Base-by-base conservation (phyloP, 1,140 invertebrate species). In the Plodia interpunctella region DNA sequence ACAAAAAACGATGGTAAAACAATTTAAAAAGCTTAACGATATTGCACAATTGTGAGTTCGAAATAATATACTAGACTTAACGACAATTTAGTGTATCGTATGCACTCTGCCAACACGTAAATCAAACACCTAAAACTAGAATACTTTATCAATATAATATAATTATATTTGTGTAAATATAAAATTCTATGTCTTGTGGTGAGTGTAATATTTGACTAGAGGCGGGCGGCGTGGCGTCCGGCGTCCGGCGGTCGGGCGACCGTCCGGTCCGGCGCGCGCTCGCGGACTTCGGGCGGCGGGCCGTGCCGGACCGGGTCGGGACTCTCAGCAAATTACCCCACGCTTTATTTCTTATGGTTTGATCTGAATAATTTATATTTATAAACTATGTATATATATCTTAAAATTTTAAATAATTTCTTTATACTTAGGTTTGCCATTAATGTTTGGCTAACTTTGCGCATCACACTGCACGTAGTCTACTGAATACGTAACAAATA, bases 141-240 rank as follows among this genome's bases (percentile, higher is more conserved):
- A 90, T 90, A 90, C 84, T 89, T 89, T 86, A 88, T 90, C 69
- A 83, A 85, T 84, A 83, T 87, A 83, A 87, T 83, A 82, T 88
- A 87, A 84, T 90, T 85, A 87, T 85, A 87, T 85, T 87, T 85
- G 83, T 89, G 87, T 89, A 89, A 89, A 90, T 90, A 90, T 90
- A 89, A 89, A 85, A 83, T 83, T 87, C 88, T 90, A 90, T 89
- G 79, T 85, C 72, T 89, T 80, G 77, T 80, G 79, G 74, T 83
- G 87, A 81, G 80, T 83, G 78, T 81, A 90, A 90, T 86, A 90
- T 90, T 90, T 90, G 87, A 90, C 89, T 90, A 90, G 86, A 82
- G 83, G 76, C 75, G 80, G 76, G 73, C 82, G 77, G 75, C 72
- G 78, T 64, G 72, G 57, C 71, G 57, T 44, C 38, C 51, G 30